Percentiles rank a stretch among this genome's conserved stretches.
phyloP scores from a whole-genome alignment of 2,888 invertebrate genomes.

The Andrena flavipes region DNA sequence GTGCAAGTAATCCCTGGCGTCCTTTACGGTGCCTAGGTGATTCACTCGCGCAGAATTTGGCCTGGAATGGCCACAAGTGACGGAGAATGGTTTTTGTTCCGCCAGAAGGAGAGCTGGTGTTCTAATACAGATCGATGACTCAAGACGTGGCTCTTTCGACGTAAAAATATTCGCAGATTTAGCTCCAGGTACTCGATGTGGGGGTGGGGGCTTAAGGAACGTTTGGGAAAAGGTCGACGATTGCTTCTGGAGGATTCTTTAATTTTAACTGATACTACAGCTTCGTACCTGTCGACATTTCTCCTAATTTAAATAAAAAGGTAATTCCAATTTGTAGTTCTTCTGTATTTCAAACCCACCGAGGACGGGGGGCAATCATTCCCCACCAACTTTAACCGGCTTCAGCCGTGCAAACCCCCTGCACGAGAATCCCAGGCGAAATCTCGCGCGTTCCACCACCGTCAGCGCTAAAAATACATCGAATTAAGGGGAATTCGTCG shows the following conservation, averaged over 20 bases:
- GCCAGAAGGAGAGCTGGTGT: neutral
- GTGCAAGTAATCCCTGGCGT: neutral
- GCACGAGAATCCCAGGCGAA: slow-evolving; percentile 26
- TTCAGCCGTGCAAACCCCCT: neutral
- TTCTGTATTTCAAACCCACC: neutral
- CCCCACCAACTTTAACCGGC: neutral
- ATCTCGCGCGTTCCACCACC: slow-evolving; percentile 27
- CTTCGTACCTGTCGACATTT: too few relatives aligned
- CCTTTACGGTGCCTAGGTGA: slow-evolving; percentile 18
- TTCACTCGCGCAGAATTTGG: slow-evolving; percentile 38
- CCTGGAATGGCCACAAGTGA: neutral
- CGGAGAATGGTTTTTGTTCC: neutral
- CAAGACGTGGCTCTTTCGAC: neutral
- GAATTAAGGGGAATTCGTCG: slow-evolving; percentile 55
- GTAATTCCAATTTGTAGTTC: neutral
- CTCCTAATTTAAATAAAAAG: neutral
- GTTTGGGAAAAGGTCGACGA: neutral
- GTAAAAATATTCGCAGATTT: neutral
- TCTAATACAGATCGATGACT: slow-evolving; percentile 39
- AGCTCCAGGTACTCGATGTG: neutral
- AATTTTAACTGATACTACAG: too few relatives aligned
- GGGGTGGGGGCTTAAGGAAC: neutral
- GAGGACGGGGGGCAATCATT: neutral
- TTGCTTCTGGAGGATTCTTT: too few relatives aligned
- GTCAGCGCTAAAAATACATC: slow-evolving; percentile 56